Evolutionary conservation across 2,797 vertebrate species (phyloP).

Genomic region (Sebastes steindachneri): DNA sequence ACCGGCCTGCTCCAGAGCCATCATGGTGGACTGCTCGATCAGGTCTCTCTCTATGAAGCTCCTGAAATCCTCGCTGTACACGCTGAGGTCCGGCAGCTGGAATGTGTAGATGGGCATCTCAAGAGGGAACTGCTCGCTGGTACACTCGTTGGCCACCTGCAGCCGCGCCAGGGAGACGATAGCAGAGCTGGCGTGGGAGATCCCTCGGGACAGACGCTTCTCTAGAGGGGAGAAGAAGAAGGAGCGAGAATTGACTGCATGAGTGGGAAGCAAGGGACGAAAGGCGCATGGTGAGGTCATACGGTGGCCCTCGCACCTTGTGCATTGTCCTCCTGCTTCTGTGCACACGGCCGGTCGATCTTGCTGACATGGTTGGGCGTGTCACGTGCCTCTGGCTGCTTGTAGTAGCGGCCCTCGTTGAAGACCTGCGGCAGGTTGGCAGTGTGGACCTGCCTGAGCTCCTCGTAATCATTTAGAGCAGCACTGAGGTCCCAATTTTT

Average conservation of each 20-base stretch:
- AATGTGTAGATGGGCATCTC: slow-evolving; percentile 99
- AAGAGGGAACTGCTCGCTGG: slow-evolving; percentile 94
- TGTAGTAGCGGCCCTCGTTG: slow-evolving; percentile 93
- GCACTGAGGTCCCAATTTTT: slow-evolving; percentile 99
- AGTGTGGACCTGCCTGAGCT: slow-evolving; percentile 97
- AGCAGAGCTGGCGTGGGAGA: slow-evolving; percentile 98
- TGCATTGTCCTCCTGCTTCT: slow-evolving; percentile 92
- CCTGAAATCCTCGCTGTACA: slow-evolving; percentile 98
- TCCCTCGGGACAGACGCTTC: slow-evolving; percentile 96
- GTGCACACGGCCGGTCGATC: slow-evolving; percentile 87
- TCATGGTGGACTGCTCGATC: slow-evolving; percentile 98
- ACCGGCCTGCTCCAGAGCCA: slow-evolving; percentile 98
- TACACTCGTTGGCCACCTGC: slow-evolving; percentile 94
- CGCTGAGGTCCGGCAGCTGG: slow-evolving; percentile 97
- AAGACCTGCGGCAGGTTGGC: slow-evolving; percentile 96
- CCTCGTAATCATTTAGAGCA: slow-evolving; percentile 95
- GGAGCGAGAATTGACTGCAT: neutral
- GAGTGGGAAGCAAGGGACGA: neutral
- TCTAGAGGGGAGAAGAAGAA: slow-evolving; percentile 76
- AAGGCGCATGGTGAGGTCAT: neutral
- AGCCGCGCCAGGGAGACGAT: slow-evolving; percentile 96
- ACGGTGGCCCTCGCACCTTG: slow-evolving; percentile 85
- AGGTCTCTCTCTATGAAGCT: slow-evolving; percentile 97
- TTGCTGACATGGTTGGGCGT: slow-evolving; percentile 88
- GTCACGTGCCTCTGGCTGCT: slow-evolving; percentile 87